Evolutionary conservation across 2,888 invertebrate genomes (phyloP), one percentile per base, ranked within the genome.

Genomic region (Leucania comma): DNA sequence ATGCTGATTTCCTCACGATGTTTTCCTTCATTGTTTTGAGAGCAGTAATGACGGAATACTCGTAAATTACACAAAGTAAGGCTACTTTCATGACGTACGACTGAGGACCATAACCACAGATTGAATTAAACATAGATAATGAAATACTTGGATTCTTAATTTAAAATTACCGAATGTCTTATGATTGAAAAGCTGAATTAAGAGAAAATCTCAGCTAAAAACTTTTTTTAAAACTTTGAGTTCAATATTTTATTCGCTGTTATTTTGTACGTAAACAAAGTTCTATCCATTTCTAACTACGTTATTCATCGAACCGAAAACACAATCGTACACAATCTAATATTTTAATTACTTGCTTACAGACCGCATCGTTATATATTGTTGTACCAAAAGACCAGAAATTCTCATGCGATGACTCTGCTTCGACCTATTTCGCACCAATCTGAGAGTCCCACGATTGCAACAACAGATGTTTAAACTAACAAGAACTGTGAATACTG

Each of bases 401-500:
- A 82, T 86, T 86, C 85, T 81, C 86, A 80, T 78, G 81, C 74
- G 70, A 65, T 70, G 78, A 76, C 56, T 79, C 51, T 73, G 66
- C 60, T 24, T 67, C 79, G 86, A 78, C 84, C 88, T 79, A 87
- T 86, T 87, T 87, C 80, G 81, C 84, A 83, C 79, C 72, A 74
- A 68, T 66, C 72, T 75, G 69, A 59, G 68, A 75, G 80, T 86
- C 72, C 82, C 71, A 72, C 73, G 71, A 86, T 86, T 80, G 80
- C 76, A 78, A 81, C 74, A 82, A 77, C 86, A 84, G 82, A 84
- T 87, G 86, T 68, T 71, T 61, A 73, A 75, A 54, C 64, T 78
- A 68, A 61, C 72, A 66, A 75, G 71, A 78, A 84, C 82, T 67
- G 63, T 73, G 82, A 80, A 82, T 65, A 67, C 58, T 65, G 72